phyloP scores from a whole-genome alignment of 1,140 invertebrate genomes.

The Chrysoperla carnea region DNA sequence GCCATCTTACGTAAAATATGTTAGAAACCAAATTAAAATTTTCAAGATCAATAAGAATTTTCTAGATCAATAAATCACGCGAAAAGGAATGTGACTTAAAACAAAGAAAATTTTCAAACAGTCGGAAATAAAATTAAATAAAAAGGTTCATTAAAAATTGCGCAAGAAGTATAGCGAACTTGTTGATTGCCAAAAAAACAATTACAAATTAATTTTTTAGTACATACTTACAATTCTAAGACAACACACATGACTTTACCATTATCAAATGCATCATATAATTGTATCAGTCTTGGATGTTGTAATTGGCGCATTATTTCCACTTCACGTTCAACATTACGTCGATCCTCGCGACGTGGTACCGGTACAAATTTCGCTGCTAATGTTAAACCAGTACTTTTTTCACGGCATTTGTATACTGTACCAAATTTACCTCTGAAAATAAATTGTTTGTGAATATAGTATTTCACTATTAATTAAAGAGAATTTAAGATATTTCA shows the following conservation, averaged over 20 bases:
- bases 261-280: slow-evolving; percentile 91
- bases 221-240: slow-evolving; percentile 77
- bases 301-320: slow-evolving; percentile 90
- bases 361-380: slow-evolving; percentile 90
- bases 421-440: slow-evolving; percentile 95
- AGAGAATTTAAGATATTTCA: slow-evolving; percentile 4
- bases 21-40: no score
- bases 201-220: no score
- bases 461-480: slow-evolving; percentile 8
- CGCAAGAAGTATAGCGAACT: no score
- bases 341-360: slow-evolving; percentile 64
- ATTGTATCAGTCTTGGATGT: slow-evolving; percentile 84
- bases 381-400: slow-evolving; percentile 54
- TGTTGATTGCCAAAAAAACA: no score
- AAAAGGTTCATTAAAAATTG: no score
- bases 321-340: slow-evolving; percentile 86
- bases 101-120: slow-evolving; percentile 1
- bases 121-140: no score
- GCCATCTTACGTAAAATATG: no score
- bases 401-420: slow-evolving; percentile 83
- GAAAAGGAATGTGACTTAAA: neutral
- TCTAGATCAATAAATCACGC: neutral
- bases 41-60: no score
- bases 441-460: slow-evolving; percentile 12
- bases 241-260: slow-evolving; percentile 87